phyloP scores from a whole-genome alignment of 2,797 vertebrate species.

The Poecilia gillii region DNA sequence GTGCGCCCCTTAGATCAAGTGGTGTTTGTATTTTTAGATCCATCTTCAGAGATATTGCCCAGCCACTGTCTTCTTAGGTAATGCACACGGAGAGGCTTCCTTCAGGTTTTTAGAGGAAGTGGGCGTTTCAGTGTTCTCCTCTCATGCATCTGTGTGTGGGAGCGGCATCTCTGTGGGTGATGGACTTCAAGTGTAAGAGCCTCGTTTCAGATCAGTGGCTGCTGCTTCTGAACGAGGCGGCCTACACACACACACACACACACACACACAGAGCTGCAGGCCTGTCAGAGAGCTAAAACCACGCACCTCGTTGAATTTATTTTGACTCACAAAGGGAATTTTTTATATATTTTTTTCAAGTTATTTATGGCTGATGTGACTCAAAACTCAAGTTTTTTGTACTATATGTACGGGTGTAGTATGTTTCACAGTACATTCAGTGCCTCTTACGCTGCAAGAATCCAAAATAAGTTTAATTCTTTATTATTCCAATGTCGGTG shows the following conservation, averaged over 20 bases:
- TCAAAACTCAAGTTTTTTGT: conserved; percentile 22
- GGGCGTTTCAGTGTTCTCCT: conserved; percentile 69
- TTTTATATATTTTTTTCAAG: neutral
- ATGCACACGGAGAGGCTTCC: conserved; percentile 36
- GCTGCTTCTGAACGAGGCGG: conserved; percentile 58
- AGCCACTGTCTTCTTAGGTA: conserved; percentile 41
- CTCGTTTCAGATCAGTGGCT: conserved; percentile 56
- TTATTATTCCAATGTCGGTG: conserved; percentile 9
- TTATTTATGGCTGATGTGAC: conserved; percentile 30
- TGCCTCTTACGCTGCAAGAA: conserved; percentile 5
- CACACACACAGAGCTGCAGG: conserved; percentile 60
- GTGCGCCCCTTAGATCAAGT: conserved; percentile 52
- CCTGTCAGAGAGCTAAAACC: conserved; percentile 53
- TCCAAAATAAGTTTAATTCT: conserved; percentile 1
- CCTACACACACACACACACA: conserved; percentile 71
- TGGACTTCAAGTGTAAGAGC: conserved; percentile 54
- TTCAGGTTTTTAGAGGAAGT: conserved; percentile 35
- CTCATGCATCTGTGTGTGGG: conserved; percentile 68
- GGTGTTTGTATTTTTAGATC: conserved; percentile 65
- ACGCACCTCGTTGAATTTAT: conserved; percentile 28
- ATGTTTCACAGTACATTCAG: conserved; percentile 6
- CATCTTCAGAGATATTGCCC: conserved; percentile 39
- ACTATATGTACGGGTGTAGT: neutral
- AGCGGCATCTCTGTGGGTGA: conserved; percentile 66
- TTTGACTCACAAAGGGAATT: conserved; percentile 42